phyloP scores from a whole-genome alignment of 2,888 invertebrate genomes.

The Agrotis exclamationis region DNA sequence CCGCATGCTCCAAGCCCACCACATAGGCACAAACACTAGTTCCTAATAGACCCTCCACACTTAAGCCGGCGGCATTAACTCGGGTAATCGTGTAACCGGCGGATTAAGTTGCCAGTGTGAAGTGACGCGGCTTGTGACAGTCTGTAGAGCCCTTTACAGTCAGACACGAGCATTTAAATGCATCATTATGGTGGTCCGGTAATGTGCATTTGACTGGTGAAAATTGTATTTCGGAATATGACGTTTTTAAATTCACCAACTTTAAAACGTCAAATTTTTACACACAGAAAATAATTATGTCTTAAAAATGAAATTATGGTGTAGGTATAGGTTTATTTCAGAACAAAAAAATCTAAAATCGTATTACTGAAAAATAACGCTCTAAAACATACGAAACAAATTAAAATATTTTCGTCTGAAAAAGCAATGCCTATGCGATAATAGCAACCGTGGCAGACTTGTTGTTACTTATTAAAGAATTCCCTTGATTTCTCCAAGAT shows the following conservation, averaged over 20 bases:
- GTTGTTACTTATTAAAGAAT: too few species aligned
- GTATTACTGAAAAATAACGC: too few species aligned
- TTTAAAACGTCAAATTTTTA: too few species aligned
- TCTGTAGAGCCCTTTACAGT: conserved; percentile 32
- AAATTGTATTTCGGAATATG: background rate
- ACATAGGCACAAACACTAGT: conserved; percentile 1
- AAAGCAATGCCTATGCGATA: too few species aligned
- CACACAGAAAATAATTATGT: too few species aligned
- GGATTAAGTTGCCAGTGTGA: conserved; percentile 33
- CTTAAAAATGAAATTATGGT: too few species aligned
- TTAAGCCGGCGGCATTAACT: conserved; percentile 42
- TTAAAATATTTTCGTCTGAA: too few species aligned
- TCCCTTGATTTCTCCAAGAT: too few species aligned
- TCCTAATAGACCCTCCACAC: conserved; percentile 23
- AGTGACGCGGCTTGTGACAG: conserved; percentile 44
- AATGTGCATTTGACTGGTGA: background rate
- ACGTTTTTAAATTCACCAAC: background rate
- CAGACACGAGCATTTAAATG: conserved; percentile 15
- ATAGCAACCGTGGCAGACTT: too few species aligned
- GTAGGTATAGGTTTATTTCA: too few species aligned
- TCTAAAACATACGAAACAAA: too few species aligned
- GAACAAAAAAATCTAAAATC: too few species aligned
- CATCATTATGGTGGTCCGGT: conserved; percentile 9
- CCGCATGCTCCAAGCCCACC: background rate
- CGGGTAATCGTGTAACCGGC: conserved; percentile 32